Conservation (phyloP, 1,140 invertebrate species). For the Meloidogyne exigua region DNA sequence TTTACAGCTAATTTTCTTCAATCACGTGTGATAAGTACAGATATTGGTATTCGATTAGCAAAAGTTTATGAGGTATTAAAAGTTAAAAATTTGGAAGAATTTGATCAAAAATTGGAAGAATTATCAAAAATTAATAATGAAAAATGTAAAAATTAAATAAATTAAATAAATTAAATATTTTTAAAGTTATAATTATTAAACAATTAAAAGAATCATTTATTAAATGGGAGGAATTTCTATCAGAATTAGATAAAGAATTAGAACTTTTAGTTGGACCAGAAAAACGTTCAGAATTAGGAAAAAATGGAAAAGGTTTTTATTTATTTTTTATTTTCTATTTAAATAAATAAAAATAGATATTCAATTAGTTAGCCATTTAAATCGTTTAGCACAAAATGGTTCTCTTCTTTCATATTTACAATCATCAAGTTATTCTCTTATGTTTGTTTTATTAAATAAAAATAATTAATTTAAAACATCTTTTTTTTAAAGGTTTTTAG, state of each 20-base stretch:
- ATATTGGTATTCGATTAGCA: constrained; percentile 32
- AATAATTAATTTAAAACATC: not conserved
- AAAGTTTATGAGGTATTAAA: constrained; percentile 44
- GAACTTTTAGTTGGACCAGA: constrained; percentile 42
- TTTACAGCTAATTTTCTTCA: constrained; percentile 45
- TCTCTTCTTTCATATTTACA: constrained; percentile 47
- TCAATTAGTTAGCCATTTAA: constrained; percentile 39
- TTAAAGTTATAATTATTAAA: constrained; percentile 14
- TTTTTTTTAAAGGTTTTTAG: constrained; percentile 27
- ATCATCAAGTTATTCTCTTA: constrained; percentile 41
- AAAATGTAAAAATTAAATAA: constrained; percentile 14
- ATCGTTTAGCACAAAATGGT: constrained; percentile 35
- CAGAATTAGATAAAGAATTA: constrained; percentile 33
- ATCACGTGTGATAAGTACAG: constrained; percentile 39
- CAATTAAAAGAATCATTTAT: constrained; percentile 38
- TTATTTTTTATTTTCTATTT: not conserved
- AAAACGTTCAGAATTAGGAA: constrained; percentile 31
- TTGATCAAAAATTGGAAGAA: constrained; percentile 39
- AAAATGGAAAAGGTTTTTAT: constrained; percentile 18
- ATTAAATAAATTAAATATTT: constrained; percentile 1
- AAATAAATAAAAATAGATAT: constrained; percentile 39
- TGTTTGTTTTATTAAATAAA: constrained; percentile 22
- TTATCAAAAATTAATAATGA: constrained; percentile 25
- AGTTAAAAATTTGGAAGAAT: constrained; percentile 41
- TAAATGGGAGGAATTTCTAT: constrained; percentile 43